Evolutionary conservation across 2,797 vertebrate genomes (phyloP).

Genomic region (Heterohyrax brucei): DNA sequence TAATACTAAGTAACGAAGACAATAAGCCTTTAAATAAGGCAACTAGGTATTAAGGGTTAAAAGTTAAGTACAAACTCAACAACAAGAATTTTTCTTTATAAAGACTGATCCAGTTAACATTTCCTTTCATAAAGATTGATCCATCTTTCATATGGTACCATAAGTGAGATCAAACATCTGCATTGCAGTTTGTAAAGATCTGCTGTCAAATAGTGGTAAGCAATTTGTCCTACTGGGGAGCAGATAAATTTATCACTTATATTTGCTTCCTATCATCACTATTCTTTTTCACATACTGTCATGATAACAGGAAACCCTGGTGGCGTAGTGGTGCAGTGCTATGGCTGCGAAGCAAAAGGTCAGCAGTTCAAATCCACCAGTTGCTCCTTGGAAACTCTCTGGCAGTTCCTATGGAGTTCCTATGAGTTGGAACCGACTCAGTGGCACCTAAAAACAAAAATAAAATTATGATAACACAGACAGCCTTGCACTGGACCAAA

Average conservation of each 20-base stretch:
- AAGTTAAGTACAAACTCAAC: not conserved
- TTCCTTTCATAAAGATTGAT: not conserved
- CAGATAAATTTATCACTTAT: not conserved
- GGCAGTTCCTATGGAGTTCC: no score
- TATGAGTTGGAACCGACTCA: no score
- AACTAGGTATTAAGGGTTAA: not conserved
- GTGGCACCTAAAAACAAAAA: no score
- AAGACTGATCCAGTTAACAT: not conserved
- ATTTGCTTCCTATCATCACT: not conserved
- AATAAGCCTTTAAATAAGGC: not conserved
- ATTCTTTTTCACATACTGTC: not conserved
- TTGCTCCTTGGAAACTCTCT: no score
- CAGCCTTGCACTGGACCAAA: not conserved
- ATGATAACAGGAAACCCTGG: no score
- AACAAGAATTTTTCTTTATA: not conserved
- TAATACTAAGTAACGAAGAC: no score
- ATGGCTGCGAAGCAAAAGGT: no score
- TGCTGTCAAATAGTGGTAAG: not conserved
- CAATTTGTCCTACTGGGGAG: not conserved
- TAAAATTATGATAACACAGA: no score
- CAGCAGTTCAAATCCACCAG: no score
- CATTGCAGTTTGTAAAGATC: not conserved
- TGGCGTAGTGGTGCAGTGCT: no score
- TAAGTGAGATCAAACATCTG: not conserved
- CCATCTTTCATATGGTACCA: not conserved